Base-by-base conservation (phyloP, 2,113 vertebrate genomes). In the Pangasianodon hypophthalmus region DNA sequence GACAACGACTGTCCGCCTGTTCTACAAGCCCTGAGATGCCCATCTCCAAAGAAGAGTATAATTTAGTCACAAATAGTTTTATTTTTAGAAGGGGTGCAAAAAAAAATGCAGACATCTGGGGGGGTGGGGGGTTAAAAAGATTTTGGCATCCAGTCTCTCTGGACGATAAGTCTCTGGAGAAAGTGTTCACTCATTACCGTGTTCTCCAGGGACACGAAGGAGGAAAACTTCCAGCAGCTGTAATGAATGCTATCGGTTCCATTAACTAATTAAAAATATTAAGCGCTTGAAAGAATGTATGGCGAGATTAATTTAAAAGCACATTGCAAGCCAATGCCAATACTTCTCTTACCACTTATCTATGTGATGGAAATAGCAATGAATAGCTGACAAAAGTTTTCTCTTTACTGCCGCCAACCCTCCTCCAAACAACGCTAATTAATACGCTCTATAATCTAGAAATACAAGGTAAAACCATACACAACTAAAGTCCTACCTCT, bases 261-360 rank as follows among this genome's bases (percentile, higher is more conserved):
- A 96, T 96, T 96, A 96, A 95, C 94, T 96, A 96, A 96, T 96
- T 96, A 96, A 93, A 92, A 93, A 93, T 95, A 96, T 95, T 95
- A 95, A 93, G 91, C 87, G 92, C 90, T 93, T 90, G 92, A 91
- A 89, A 92, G 86, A 93, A 91, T 89, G 86, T 46, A 48, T 13
- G 75, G 87, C 26, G 64, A 60, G 18, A 91, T 81, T 95, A 94
- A 95, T 96, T 96, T 96, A 95, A 96, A 95, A 95, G 95, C 94
- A 92, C 92, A 90, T 24, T 56, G 87, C 29, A 88, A 90, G 69
- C 87, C 88, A 13, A 86, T 94, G 94, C 95, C 95, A 95, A 94
- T 92, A 88, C 92, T 91, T 91, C 88, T 50, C 77, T 44, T 86
- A 87, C 88, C 52, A 84, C 86, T 69, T 73, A 73, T 60, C 10